Conservation (phyloP, 2,888 invertebrate genomes). For the Drosophila meridiana region DNA sequence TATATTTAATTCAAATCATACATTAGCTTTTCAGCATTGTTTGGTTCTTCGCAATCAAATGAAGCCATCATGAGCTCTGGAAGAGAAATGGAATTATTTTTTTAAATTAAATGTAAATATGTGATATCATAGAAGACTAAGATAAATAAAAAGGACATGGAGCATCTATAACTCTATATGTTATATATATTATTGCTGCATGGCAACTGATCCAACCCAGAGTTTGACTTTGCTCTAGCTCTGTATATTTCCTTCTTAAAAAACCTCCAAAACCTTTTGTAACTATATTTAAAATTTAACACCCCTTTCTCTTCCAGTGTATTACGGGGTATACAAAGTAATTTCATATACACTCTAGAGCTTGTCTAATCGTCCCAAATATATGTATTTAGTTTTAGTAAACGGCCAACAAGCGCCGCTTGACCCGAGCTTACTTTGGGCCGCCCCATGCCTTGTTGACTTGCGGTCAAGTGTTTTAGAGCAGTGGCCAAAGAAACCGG, state of each 20-base stretch:
- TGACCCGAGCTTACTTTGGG: slow-evolving; percentile 32
- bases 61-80: slow-evolving; percentile 58
- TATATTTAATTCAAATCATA: slow-evolving; percentile 50
- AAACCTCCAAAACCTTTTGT: background rate
- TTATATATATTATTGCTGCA: background rate
- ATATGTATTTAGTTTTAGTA: slow-evolving; percentile 7
- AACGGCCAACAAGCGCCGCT: slow-evolving; percentile 35
- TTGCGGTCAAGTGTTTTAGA: slow-evolving; percentile 44
- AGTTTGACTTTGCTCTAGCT: background rate
- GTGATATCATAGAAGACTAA: no score
- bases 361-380: slow-evolving; percentile 11
- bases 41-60: slow-evolving; percentile 54
- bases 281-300: background rate
- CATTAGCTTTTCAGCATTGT: slow-evolving; percentile 57
- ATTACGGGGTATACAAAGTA: background rate
- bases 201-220: background rate
- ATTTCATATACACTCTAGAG: slow-evolving; percentile 3
- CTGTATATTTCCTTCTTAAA: background rate
- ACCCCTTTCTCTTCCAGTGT: background rate
- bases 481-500: slow-evolving; percentile 29
- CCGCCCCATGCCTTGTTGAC: slow-evolving; percentile 7
- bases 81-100: background rate
- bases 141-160: no score
- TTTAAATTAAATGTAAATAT: background rate
- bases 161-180: no score